Base-by-base conservation (phyloP, 2,888 invertebrate genomes). In the Lithophane semibrunnea region DNA sequence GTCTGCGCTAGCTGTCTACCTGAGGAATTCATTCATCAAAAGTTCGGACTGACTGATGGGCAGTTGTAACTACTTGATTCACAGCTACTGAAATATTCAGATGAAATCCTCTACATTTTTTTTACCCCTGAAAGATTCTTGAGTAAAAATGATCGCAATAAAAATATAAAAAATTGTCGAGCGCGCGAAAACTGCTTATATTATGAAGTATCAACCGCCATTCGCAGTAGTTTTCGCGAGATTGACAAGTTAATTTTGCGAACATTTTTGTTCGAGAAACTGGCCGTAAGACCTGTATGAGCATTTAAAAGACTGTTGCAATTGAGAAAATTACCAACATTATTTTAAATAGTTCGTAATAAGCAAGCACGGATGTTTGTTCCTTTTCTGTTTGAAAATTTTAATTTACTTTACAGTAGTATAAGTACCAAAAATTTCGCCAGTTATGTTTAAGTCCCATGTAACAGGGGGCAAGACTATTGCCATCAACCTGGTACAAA, bases 11-110 rank as follows among this genome's bases (percentile, higher is more conserved):
- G 37, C 12, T 58, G 75, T 64, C 63, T 68, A 58, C 61, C 49
- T 52, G 56, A 75, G 21, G 52, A 44, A 44, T 67, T 68, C n/a
- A 68, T 79, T 75, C 56, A 68, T 42, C 37, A 13, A 66, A 60
- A 47, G 3, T 47, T 54, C 9, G 18, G 10, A 42, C 10, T 24
- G 8, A n/a, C 29, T 0, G 54, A 58, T 16, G 2, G 49, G 21
- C 42, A 24, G 47, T 29, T 29, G 9, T 73, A 18, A 7, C 4
- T 52, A 44, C 12, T 44, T 16, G 24, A 49, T 74, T 49, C 13
- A 18, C 13, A 49, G n/a, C 37, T 49, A 9, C 47, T 9, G 1
- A 24, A 71, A 70, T 29, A 52, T 21, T 37, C 9, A 37, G 3
- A 8, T 13, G 13, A 29, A 2, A 47, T 49, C 12, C 18, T 66